Evolutionary conservation across 2,113 vertebrate species (phyloP).

Genomic region (Labeo catla): DNA sequence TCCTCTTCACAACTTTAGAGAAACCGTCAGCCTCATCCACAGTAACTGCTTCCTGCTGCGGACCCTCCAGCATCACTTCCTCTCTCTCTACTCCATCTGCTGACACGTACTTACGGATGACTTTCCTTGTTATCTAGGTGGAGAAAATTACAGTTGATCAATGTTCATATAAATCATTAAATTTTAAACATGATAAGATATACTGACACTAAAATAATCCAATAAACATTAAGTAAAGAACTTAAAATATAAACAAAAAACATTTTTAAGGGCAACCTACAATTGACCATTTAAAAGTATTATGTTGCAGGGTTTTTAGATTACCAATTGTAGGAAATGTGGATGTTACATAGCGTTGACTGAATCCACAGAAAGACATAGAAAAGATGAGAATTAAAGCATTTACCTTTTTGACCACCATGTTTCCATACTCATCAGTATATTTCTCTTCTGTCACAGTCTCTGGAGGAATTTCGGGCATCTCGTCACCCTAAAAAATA

Average conservation of each 20-base stretch:
- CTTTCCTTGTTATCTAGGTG: conserved; percentile 88
- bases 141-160: not conserved
- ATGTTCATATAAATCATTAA: not conserved
- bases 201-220: too few relatives aligned
- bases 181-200: not conserved
- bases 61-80: conserved; percentile 84
- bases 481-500: conserved; percentile 81
- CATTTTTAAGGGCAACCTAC: not conserved
- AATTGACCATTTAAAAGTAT: not conserved
- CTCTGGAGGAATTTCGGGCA: conserved; percentile 87
- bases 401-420: conserved; percentile 90
- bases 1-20: conserved; percentile 90
- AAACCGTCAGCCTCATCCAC: conserved; percentile 85
- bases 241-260: too few relatives aligned
- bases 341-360: not conserved
- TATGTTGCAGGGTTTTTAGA: not conserved
- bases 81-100: conserved; percentile 85
- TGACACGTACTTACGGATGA: conserved; percentile 85
- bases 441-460: conserved; percentile 92
- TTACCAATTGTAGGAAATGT: not conserved
- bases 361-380: not conserved
- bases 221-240: too few relatives aligned
- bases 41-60: conserved; percentile 76
- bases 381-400: not conserved
- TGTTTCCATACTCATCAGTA: conserved; percentile 89